Evolutionary conservation across 2,113 vertebrate species (phyloP).

Genomic region (Equus przewalskii): DNA sequence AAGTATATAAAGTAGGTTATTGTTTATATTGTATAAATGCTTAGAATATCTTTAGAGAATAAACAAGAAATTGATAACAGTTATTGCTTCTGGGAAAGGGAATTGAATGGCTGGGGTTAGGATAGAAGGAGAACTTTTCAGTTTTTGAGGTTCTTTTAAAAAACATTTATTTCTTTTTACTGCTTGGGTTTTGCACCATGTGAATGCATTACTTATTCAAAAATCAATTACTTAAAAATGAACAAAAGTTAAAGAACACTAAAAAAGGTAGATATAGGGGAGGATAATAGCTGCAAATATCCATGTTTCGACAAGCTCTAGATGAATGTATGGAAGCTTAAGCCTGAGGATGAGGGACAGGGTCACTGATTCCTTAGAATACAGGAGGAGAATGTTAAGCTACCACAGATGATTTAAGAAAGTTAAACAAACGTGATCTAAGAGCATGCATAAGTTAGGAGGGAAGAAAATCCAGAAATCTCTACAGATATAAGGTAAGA

Average conservation of each 20-base stretch:
- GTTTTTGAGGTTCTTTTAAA: not conserved
- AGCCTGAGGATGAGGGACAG: not conserved
- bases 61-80: slow-evolving; percentile 34
- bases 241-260: slow-evolving; percentile 30
- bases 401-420: slow-evolving; percentile 7
- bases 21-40: not conserved
- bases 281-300: slow-evolving; percentile 57
- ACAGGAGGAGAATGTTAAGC: not conserved
- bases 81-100: not conserved
- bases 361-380: not conserved
- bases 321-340: slow-evolving; percentile 8
- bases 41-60: slow-evolving; percentile 39
- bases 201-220: not conserved
- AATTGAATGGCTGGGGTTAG: not conserved
- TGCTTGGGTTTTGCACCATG: not conserved
- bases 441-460: not conserved
- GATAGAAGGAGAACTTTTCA: not conserved
- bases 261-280: not conserved
- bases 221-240: slow-evolving; percentile 47
- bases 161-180: slow-evolving; percentile 33
- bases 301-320: not conserved
- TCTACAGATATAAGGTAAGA: not conserved
- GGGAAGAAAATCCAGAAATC: slow-evolving; percentile 10
- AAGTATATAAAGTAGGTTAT: not conserved
- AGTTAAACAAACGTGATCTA: slow-evolving; percentile 21